Conservation (phyloP, 1,140 invertebrate species). For the Conus betulinus region DNA sequence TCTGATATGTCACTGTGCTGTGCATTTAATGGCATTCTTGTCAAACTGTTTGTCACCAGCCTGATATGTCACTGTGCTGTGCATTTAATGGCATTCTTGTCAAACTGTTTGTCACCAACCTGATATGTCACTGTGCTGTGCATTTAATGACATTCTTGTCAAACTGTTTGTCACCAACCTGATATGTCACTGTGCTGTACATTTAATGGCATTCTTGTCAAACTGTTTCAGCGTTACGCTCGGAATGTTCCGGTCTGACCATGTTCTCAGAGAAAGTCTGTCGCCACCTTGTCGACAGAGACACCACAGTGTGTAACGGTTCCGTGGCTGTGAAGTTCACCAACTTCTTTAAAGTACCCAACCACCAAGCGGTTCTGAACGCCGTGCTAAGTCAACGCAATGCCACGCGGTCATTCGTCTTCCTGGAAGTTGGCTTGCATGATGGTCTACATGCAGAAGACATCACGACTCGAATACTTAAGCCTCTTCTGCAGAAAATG, state of each 20-base stretch:
- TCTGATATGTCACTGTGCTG: no score
- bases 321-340: background rate
- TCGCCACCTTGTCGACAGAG: background rate
- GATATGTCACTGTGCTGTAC: no score
- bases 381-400: background rate
- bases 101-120: no score
- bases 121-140: no score
- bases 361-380: background rate
- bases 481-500: background rate
- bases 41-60: no score
- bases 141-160: no score
- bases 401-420: background rate
- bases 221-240: background rate
- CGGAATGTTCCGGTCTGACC: background rate
- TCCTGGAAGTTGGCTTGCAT: background rate
- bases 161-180: no score
- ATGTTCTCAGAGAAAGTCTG: slow-evolving; percentile 20
- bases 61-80: no score
- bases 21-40: no score
- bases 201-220: background rate
- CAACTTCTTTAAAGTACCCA: background rate
- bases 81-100: no score
- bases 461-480: background rate
- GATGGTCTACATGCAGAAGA: background rate
- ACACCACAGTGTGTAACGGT: background rate